Evolutionary conservation across 2,113 vertebrate genomes (phyloP).

Genomic region (Laterallus jamaicensis): DNA sequence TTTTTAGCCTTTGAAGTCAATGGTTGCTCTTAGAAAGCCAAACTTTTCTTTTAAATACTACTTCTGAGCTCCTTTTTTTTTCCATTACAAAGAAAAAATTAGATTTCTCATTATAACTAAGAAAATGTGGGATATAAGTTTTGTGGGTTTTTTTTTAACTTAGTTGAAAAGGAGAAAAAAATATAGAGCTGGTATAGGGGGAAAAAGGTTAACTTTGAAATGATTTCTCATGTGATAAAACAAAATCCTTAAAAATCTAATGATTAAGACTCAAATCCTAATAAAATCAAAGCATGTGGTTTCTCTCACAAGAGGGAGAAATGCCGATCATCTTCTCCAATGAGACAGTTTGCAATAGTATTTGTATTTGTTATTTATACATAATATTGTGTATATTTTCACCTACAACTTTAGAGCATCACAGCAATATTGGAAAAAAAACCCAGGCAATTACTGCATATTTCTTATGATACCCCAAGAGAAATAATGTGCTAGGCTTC

Average conservation of each 20-base stretch:
- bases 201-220: neutral
- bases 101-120: neutral
- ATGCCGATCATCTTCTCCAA: neutral
- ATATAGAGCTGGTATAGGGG: neutral
- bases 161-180: neutral
- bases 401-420: neutral
- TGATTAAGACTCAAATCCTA: neutral
- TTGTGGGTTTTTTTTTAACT: neutral
- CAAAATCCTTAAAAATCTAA: neutral
- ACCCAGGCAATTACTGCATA: neutral
- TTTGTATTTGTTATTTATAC: neutral
- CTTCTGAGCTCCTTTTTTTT: neutral
- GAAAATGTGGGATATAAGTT: neutral
- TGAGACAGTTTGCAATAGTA: neutral
- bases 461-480: neutral
- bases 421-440: neutral
- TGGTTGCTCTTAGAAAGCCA: neutral
- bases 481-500: neutral
- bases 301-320: neutral
- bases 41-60: neutral
- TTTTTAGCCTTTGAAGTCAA: slow-evolving; percentile 1
- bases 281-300: neutral
- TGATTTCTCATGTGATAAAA: neutral
- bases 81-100: neutral
- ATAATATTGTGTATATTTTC: neutral